phyloP scores from a whole-genome alignment of 1,140 invertebrate species.

The Bombus pascuorum region DNA sequence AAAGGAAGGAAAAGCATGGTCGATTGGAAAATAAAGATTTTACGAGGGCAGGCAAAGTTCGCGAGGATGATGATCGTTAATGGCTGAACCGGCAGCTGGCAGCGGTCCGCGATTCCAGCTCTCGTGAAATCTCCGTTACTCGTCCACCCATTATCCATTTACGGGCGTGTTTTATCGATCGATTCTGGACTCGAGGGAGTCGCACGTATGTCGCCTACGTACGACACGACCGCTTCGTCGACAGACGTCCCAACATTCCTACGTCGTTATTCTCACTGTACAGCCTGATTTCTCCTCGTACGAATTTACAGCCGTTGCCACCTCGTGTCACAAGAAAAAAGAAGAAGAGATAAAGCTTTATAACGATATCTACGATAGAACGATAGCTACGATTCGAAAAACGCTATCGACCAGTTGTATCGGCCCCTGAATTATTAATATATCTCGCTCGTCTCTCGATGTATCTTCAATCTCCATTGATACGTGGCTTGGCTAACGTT shows the following conservation, averaged over 20 bases:
- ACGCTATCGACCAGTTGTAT: neutral
- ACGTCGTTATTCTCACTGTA: neutral
- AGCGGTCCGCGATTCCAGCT: constrained; percentile 51
- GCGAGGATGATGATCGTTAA: constrained; percentile 61
- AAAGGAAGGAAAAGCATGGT: neutral
- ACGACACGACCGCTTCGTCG: constrained; percentile 12
- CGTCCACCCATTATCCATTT: constrained; percentile 64
- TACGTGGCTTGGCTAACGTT: too few relatives aligned
- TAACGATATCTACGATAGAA: neutral
- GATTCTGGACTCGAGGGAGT: constrained; percentile 48
- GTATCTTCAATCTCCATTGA: too few relatives aligned
- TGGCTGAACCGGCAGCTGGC: constrained; percentile 42
- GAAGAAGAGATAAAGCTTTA: neutral
- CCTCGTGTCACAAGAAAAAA: neutral
- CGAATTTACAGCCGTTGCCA: neutral
- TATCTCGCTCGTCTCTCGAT: neutral
- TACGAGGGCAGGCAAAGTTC: neutral
- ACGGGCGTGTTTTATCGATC: constrained; percentile 65
- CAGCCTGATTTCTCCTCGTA: neutral
- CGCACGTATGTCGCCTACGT: constrained; percentile 45
- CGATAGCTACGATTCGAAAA: neutral
- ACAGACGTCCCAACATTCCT: constrained; percentile 6
- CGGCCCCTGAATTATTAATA: neutral
- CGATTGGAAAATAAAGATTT: constrained; percentile 9
- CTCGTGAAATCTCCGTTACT: constrained; percentile 64